Percentiles rank a stretch among this genome's conserved stretches.
Conservation (phyloP, 53 echinoderm and acorn worm genomes). For the Zoroaster sp. region DNA sequence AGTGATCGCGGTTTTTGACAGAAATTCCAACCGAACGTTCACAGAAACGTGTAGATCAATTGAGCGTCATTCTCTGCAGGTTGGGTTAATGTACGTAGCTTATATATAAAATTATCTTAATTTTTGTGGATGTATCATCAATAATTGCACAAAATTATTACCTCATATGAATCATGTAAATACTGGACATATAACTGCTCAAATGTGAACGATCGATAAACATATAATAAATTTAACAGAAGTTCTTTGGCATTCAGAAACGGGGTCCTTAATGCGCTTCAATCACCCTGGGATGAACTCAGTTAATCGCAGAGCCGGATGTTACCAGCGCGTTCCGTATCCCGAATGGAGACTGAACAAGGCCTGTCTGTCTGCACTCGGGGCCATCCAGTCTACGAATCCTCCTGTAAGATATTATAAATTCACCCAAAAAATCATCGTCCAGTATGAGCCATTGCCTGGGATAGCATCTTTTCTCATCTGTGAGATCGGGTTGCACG, state of each 20-base stretch:
- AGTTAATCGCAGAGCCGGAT: background rate
- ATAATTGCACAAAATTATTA: too few relatives aligned
- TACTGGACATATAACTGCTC: too few relatives aligned
- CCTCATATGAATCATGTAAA: too few relatives aligned
- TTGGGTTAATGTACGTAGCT: too few relatives aligned
- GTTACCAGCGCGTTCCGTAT: background rate
- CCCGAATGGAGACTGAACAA: background rate
- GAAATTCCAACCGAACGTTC: too few relatives aligned
- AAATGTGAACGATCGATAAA: background rate
- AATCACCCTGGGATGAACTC: background rate
- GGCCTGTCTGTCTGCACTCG: background rate
- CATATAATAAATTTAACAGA: background rate
- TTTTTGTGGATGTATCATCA: too few relatives aligned
- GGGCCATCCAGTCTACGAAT: background rate
- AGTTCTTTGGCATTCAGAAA: background rate
- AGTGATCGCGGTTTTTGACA: too few relatives aligned
- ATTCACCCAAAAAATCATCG: background rate
- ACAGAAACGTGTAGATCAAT: too few relatives aligned
- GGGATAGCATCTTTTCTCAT: background rate
- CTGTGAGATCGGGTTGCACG: slow-evolving; percentile 12
- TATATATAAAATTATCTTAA: too few relatives aligned
- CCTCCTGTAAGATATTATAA: background rate
- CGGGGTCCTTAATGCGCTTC: background rate
- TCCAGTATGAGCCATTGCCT: background rate
- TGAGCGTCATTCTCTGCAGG: too few relatives aligned